Percentiles rank a stretch among this genome's conserved stretches.
Evolutionary conservation across 2,888 invertebrate species (phyloP).

Genomic region (Andrena dorsata): DNA sequence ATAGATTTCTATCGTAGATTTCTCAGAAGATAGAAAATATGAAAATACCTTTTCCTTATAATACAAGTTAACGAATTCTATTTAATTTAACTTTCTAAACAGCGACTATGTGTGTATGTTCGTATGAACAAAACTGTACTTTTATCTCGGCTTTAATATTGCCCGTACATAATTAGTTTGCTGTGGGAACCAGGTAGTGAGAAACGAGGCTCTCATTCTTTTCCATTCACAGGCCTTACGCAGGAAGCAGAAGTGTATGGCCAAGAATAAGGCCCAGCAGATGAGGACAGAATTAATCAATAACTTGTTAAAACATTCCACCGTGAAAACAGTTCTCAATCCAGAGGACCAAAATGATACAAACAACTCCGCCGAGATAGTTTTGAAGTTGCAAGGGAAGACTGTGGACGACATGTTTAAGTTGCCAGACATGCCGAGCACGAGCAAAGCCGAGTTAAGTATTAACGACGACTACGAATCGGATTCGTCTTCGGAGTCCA

Average conservation of each 20-base stretch:
- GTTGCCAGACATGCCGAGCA: constrained; percentile 86
- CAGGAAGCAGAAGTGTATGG: constrained; percentile 90
- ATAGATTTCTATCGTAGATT: constrained; percentile 1
- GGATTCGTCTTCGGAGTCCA: constrained; percentile 80
- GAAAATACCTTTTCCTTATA: background rate
- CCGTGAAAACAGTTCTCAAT: constrained; percentile 89
- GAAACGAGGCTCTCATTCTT: constrained; percentile 78
- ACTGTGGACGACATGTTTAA: constrained; percentile 87
- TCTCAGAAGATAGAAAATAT: constrained; percentile 8
- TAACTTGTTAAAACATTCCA: constrained; percentile 93
- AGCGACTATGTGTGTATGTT: constrained; percentile 42
- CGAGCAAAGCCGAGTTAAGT: constrained; percentile 83
- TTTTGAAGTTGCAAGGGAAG: constrained; percentile 56
- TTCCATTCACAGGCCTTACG: constrained; percentile 89
- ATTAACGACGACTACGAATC: constrained; percentile 84
- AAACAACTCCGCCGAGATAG: constrained; percentile 44
- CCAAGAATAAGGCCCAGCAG: constrained; percentile 85
- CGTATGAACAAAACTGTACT: constrained; percentile 68
- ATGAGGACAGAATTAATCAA: constrained; percentile 91
- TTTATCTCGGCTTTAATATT: constrained; percentile 80
- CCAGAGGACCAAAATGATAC: constrained; percentile 80
- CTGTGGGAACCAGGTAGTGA: constrained; percentile 81
- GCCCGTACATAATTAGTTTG: constrained; percentile 77
- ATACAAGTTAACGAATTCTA: constrained; percentile 8
- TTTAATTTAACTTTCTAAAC: constrained; percentile 29